Evolutionary conservation across 2,888 invertebrate species (phyloP), one percentile per base, ranked within the genome.

Genomic region (Uloborus plumipes): DNA sequence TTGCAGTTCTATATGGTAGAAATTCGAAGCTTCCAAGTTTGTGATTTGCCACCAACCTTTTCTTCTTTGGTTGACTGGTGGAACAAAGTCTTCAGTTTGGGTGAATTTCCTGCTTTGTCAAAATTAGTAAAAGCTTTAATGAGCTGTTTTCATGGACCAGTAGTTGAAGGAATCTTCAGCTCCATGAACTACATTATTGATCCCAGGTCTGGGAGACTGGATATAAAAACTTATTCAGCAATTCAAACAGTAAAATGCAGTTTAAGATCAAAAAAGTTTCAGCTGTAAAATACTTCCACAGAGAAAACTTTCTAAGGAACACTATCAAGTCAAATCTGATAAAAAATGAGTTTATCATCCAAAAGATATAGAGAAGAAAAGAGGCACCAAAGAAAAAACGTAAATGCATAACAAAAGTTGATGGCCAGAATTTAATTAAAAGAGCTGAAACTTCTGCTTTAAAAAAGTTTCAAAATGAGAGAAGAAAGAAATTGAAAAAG

Each of bases 311-410:
- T n/a, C 6, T 26, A 3, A 4, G 6, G 6, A 26, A 22, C 26
- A 20, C 59, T 22, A 20, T 59, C 9, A 59, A 59, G 22, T 11
- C 26, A 26, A 22, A 59, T 20, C n/a, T 20, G 18, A 3, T 11
- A 59, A 59, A 59, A 59, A 26, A 59, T 59, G 3, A 11, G 26
- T 13, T 11, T 9, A 6, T 59, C 59, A 20, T 26, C 20, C 26
- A 59, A 20, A 20, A 59, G 22, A 59, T 59, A 59, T 20, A 59
- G 59, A n/a, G 59, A 59, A 15, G 59, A 59, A 20, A 59, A 59
- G 15, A 58, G n/a, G n/a, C n/a, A n/a, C n/a, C n/a, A n/a, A n/a
- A n/a, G n/a, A n/a, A n/a, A n/a, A n/a, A n/a, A n/a, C n/a, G n/a
- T n/a, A n/a, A n/a, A n/a, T n/a, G n/a, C n/a, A n/a, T n/a, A n/a